These are phyloP conservation scores for Maniola hyperantus DNA, from an alignment of 2,888 invertebrate genomes.

Conservation along the genomic window DNA sequence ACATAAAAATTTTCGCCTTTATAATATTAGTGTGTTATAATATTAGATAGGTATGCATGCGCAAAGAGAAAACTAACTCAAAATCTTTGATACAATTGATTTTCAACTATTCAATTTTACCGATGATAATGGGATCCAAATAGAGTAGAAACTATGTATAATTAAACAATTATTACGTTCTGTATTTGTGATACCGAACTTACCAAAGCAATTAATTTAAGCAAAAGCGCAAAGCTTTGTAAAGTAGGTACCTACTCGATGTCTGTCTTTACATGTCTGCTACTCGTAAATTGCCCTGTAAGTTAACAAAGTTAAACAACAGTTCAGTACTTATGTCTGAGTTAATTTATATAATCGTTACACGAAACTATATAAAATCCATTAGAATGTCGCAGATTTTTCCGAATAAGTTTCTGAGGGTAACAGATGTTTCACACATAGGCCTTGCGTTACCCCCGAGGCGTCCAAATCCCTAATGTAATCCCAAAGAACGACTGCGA, in stretches of 20 bases:
- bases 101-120: too few species aligned
- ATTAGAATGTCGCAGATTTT: constrained; percentile 47
- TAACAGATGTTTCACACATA: constrained; percentile 79
- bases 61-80: too few species aligned
- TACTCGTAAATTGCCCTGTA: constrained; percentile 25
- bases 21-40: too few species aligned
- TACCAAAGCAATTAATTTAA: constrained; percentile 8
- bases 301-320: constrained; percentile 26
- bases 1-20: too few species aligned
- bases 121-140: background rate
- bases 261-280: constrained; percentile 22
- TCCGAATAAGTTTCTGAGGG: constrained; percentile 60
- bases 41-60: too few species aligned
- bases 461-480: constrained; percentile 75
- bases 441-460: constrained; percentile 54
- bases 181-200: constrained; percentile 7
- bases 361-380: constrained; percentile 23
- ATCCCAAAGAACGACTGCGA: constrained; percentile 73
- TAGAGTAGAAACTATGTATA: background rate
- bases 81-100: too few species aligned
- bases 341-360: constrained; percentile 30
- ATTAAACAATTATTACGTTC: background rate
- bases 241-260: background rate
- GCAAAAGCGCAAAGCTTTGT: constrained; percentile 18
- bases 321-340: constrained; percentile 30